A percentile compares a stretch with the other conserved stretches of the same genome.
Conservation (phyloP, 2,113 vertebrate genomes). For the Cardinalis cardinalis region DNA sequence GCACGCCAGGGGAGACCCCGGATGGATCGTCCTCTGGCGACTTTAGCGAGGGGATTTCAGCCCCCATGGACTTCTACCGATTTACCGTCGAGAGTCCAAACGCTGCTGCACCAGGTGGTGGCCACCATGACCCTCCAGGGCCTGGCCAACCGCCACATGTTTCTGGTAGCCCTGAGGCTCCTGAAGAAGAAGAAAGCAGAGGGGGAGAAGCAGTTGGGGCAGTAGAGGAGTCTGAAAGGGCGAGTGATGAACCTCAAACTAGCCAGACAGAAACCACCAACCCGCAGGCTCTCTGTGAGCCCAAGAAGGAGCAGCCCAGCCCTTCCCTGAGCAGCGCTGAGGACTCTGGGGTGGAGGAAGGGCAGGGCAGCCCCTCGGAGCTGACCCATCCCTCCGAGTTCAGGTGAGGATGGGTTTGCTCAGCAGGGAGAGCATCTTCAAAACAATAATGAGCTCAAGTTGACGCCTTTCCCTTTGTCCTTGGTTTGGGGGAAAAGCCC, state of each 20-base stretch:
- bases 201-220: slow-evolving; percentile 57
- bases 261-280: background rate
- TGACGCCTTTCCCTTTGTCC: background rate
- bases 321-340: slow-evolving; percentile 68
- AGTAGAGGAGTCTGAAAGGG: background rate
- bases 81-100: slow-evolving; percentile 92
- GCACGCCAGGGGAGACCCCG: slow-evolving; percentile 78
- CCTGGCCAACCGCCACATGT: slow-evolving; percentile 86
- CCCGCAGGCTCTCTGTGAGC: background rate
- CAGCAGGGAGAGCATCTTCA: background rate
- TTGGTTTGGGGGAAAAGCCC: background rate
- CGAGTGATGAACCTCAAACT: background rate
- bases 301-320: slow-evolving; percentile 68
- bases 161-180: slow-evolving; percentile 85
- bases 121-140: slow-evolving; percentile 94
- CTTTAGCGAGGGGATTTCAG: slow-evolving; percentile 74
- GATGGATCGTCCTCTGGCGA: slow-evolving; percentile 73
- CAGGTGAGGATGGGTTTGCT: slow-evolving; percentile 75
- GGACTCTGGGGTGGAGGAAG: slow-evolving; percentile 76
- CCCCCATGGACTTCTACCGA: slow-evolving; percentile 86
- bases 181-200: slow-evolving; percentile 72
- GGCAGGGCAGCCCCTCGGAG: slow-evolving; percentile 80
- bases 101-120: slow-evolving; percentile 84
- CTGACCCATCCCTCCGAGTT: slow-evolving; percentile 88
- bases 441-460: background rate